A percentile compares a stretch with the other conserved stretches of the same genome.
phyloP scores from a whole-genome alignment of 2,888 invertebrate species.

The Leucania comma region DNA sequence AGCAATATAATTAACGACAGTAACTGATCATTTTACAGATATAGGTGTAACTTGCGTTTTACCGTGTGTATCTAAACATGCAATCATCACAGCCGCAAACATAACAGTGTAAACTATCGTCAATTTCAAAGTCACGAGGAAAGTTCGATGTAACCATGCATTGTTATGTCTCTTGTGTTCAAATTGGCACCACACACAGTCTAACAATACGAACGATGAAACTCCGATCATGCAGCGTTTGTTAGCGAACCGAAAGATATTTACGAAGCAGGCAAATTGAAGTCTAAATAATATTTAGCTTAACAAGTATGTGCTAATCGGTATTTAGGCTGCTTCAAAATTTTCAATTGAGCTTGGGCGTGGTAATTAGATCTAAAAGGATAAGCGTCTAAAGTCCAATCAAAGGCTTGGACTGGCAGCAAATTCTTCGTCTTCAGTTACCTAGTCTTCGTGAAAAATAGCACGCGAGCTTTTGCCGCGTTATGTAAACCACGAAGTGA shows the following conservation, averaged over 20 bases:
- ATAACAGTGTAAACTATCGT: neutral
- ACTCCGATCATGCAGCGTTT: neutral
- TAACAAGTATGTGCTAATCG: neutral
- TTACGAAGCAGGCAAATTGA: neutral
- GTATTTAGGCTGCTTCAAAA: neutral
- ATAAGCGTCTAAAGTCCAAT: neutral
- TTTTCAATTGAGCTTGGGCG: neutral
- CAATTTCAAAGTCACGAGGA: constrained; percentile 8
- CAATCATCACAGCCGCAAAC: neutral
- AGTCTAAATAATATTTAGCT: constrained; percentile 3
- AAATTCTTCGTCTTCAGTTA: too few species aligned
- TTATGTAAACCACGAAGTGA: too few species aligned
- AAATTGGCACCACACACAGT: neutral
- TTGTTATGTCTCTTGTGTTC: neutral
- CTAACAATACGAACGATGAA: neutral
- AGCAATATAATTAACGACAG: too few species aligned
- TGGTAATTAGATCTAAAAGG: constrained; percentile 13
- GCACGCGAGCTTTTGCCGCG: too few species aligned
- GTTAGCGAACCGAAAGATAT: neutral
- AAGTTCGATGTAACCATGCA: neutral
- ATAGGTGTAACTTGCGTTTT: too few species aligned
- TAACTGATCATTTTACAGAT: too few species aligned
- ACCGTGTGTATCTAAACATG: neutral
- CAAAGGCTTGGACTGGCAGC: neutral
- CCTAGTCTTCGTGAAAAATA: too few species aligned